A percentile compares a stretch with the other conserved stretches of the same genome.
Conservation (phyloP, 92 coral and sea anemone genomes). For the Nematostella vectensis region DNA sequence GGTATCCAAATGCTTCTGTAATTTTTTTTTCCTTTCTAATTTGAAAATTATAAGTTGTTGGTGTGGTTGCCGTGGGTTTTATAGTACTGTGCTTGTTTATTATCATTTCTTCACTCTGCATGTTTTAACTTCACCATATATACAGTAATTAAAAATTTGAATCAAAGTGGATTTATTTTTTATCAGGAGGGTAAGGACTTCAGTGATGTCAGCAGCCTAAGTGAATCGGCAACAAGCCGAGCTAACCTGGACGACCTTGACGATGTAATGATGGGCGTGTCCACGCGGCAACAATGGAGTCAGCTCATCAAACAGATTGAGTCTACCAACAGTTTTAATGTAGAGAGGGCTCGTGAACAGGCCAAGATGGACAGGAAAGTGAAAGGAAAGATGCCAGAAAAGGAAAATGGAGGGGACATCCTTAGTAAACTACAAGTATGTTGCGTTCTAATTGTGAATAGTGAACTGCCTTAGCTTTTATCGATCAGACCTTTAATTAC, state of each 20-base stretch:
- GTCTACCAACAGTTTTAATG: slow-evolving; percentile 59
- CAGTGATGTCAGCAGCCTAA: slow-evolving; percentile 66
- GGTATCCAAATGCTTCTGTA: neutral
- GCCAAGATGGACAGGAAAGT: slow-evolving; percentile 18
- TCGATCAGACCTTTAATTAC: too few relatives aligned
- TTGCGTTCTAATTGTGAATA: neutral
- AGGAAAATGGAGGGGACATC: slow-evolving; percentile 6
- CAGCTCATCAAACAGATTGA: slow-evolving; percentile 83
- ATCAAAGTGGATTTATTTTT: neutral
- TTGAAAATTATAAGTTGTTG: neutral
- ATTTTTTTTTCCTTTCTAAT: too few relatives aligned
- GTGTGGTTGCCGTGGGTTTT: too few relatives aligned
- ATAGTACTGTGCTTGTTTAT: too few relatives aligned
- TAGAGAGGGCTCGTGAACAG: slow-evolving; percentile 7
- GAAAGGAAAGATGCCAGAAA: slow-evolving; percentile 16
- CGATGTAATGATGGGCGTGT: slow-evolving; percentile 82
- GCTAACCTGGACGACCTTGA: slow-evolving; percentile 82
- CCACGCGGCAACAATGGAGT: slow-evolving; percentile 93
- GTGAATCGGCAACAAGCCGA: slow-evolving; percentile 63
- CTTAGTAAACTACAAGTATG: slow-evolving; percentile 3
- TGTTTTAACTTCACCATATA: too few relatives aligned
- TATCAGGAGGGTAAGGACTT: slow-evolving; percentile 70
- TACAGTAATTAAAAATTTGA: too few relatives aligned
- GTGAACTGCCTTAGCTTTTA: too few relatives aligned
- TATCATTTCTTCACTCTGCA: too few relatives aligned